Base-by-base conservation (phyloP, 2,113 vertebrate species). In the Gopherus flavomarginatus region DNA sequence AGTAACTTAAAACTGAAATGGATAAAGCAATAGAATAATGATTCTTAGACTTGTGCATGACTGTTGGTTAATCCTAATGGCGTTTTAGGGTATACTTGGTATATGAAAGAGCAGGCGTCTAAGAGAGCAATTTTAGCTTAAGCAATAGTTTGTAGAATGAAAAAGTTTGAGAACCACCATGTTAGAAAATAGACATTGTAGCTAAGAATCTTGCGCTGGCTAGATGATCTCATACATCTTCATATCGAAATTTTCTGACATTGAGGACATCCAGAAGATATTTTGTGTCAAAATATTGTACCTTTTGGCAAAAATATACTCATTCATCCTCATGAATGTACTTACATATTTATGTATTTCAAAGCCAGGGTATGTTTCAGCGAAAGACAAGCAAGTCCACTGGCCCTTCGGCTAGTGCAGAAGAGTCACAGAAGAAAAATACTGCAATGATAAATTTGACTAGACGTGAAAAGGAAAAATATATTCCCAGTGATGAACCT, bases 291-390 rank as follows among this genome's bases (percentile, higher is more conserved):
- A 79, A 77, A 29, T 81, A 35, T 0, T 50, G 17, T 81, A 1
- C 1, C 44, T 80, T 92, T 92, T 89, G n/a, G 59, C 26, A 47
- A 78, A 78, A 78, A 47, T 78, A 78, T 75, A 27, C 42, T 78
- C 1, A 3, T 54, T 4, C 62, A 69, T 83, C 11, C 2, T 1
- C 35, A 38, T 81, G 72, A 93, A 17, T 62, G 13, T 3, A 78
- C 59, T 94, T 85, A 93, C 54, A 0, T 72, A 19, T 91, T 94
- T 94, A 27, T 93, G 19, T 8, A 1, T 95, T 95, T 90, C 94
- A 96, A 97, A 96, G 97, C 72, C 96, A 96, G 96, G 96, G 90
- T 97, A 96, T 54, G 54, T 78, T 88, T 81, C 89, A 53, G 77
- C 29, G 87, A 35, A 27, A 81, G 92, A 90, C 93, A 90, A 78